Percentiles rank a stretch among this genome's conserved stretches.
Evolutionary conservation across 2,797 vertebrate species (phyloP).

Genomic region (Sylvia borin): DNA sequence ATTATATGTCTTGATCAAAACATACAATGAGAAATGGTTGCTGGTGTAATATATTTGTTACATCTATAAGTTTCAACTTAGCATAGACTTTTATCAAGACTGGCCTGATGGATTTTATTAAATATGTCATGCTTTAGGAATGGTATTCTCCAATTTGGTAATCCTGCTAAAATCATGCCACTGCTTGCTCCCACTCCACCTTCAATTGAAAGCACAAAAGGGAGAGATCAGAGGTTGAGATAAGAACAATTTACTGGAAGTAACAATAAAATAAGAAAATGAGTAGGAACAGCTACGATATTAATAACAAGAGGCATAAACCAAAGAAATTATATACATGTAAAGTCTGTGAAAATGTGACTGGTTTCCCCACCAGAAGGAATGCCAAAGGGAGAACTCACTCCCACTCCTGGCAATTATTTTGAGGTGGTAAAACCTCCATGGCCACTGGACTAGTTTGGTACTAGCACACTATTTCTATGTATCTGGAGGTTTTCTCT

Average conservation of each 20-base stretch:
- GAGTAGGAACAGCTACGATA: not conserved
- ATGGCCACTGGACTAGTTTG: not conserved
- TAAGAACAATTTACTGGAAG: not conserved
- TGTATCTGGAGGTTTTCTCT: not conserved
- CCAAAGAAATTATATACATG: not conserved
- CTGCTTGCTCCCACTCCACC: not conserved
- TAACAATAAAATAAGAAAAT: not conserved
- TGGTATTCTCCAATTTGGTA: not conserved
- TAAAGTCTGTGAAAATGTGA: not conserved
- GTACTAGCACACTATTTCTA: not conserved
- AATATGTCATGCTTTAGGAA: not conserved
- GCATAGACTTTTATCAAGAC: not conserved
- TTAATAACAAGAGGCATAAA: not conserved
- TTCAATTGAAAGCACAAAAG: not conserved
- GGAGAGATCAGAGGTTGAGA: not conserved
- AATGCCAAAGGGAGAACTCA: fast-evolving
- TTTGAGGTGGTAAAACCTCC: not conserved
- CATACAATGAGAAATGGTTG: not conserved
- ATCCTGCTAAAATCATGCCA: not conserved
- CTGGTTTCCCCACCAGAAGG: not conserved
- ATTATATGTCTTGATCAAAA: not conserved
- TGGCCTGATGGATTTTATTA: not conserved
- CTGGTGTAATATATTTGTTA: not conserved
- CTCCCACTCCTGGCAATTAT: not conserved
- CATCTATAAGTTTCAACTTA: not conserved